Evolutionary conservation across 2,113 vertebrate genomes (phyloP), one percentile per base, ranked within the genome.

Genomic region (Chamaea fasciata): DNA sequence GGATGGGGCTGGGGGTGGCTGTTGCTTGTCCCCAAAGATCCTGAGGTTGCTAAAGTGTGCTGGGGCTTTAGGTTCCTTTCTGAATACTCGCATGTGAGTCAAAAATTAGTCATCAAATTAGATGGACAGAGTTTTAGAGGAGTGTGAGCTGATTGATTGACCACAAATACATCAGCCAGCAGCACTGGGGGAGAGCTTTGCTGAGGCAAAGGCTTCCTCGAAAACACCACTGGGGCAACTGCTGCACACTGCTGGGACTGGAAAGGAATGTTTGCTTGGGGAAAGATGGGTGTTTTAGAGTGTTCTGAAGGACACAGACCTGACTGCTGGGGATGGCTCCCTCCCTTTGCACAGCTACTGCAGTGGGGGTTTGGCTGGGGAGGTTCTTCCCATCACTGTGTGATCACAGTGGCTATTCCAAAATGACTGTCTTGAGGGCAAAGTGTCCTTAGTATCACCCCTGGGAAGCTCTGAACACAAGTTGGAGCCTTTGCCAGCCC

Each of bases 1-100:
- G 0, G 39, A 14, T 16, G 15, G 59, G 33, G 39, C 69, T 24
- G 15, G 33, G 10, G 20, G 18, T 7, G 10, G 47, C 42, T 35
- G 39, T 31, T 1, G 10, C 68, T 73, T 0, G 0, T 15, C 18
- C 35, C 16, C 0, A 0, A 8, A 20, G 53, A 6, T 63, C 53
- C 65, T 6, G 19, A 77, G 67, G 53, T 10, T 70, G 47, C n/a
- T 26, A 13, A 27, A 44, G 20, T 77, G 22, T 42, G 31, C 49
- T 77, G 11, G 4, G 46, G 67, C 41, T 75, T 52, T 20, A 44
- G 23, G 65, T 37, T 15, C 57, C 31, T 39, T 46, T 39, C 57
- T 21, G 46, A 42, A 75, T 75, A 44, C 24, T 9, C 0, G 0
- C 9, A 1, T 2, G 4, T 3, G 60, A 57, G 56, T 52, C 69